A percentile compares a stretch with the other conserved stretches of the same genome.
Evolutionary conservation across 30 jellyfish, hydroid and myxozoan genomes (phyloP).

Genomic region (Hydractinia echinata): DNA sequence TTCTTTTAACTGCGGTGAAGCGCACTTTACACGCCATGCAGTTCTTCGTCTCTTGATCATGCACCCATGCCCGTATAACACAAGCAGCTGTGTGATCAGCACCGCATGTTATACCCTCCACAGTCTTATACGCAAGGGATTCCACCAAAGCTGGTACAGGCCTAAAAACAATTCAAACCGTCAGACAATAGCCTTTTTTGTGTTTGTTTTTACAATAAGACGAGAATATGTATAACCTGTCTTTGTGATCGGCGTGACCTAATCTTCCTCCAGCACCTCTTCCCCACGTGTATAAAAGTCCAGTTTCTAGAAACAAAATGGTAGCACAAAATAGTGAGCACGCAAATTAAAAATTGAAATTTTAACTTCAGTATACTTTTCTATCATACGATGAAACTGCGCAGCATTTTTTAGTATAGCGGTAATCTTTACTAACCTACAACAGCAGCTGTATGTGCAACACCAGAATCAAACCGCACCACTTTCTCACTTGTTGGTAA

Average conservation of each 20-base stretch:
- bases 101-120: constrained; percentile 80
- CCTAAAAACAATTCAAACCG: constrained; percentile 29
- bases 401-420: no score
- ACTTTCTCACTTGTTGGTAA: constrained; percentile 51
- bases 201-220: not conserved
- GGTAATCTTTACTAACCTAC: constrained; percentile 57
- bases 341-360: no score
- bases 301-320: constrained; percentile 49
- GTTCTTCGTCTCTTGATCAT: constrained; percentile 88
- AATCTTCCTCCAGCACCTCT: constrained; percentile 86
- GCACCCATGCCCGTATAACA: constrained; percentile 95
- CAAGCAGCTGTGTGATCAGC: constrained; percentile 94
- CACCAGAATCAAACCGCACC: constrained; percentile 71
- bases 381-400: no score
- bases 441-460: constrained; percentile 90
- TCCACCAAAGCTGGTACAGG: constrained; percentile 67
- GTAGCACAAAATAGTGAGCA: no score
- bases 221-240: constrained; percentile 41
- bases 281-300: constrained; percentile 83
- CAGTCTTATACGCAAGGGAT: constrained; percentile 79
- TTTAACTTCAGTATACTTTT: not conserved
- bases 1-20: constrained; percentile 81
- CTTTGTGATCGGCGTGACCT: constrained; percentile 96
- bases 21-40: constrained; percentile 93
- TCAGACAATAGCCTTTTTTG: not conserved